Evolutionary conservation across 2,888 invertebrate genomes (phyloP), one percentile per base, ranked within the genome.

Genomic region (Lissonota sp.): DNA sequence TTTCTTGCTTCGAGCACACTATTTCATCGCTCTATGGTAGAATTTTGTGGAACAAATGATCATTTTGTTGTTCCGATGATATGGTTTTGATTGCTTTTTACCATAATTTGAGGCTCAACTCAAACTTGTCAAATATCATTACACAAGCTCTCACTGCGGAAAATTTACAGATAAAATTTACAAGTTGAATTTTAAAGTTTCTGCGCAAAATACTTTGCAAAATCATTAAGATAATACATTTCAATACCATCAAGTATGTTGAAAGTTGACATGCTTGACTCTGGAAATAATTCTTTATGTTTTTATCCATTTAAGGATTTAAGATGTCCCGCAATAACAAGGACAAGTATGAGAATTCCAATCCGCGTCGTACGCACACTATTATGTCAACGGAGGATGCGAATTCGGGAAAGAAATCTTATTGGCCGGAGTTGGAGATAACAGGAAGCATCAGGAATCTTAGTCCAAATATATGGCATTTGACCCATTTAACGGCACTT

Each of bases 311-410:
- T 63, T 14, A 79, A 92, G 92, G 91, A 91, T 91, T 89, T 90
- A 93, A 89, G 88, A 93, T 93, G 93, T 93, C 93, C 87, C 92
- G 94, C 91, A 94, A 93, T 92, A 93, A 96, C 93, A 97, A 97
- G 95, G 97, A 97, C 94, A 97, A 97, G 94, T 97, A 97, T 94
- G 97, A 97, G 94, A 95, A 94, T 93, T 95, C 95, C 93, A 95
- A 95, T 91, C 95, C 95, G 91, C 95, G 97, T 93, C 95, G 98
- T 93, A 95, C 96, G 89, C 97, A 98, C 93, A 97, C 97, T 91
- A 97, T 98, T 93, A 97, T 98, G 97, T 97, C 98, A 91, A 95
- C 96, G 88, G 98, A 98, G 93, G 98, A 99, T 92, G 95, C 97
- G 92, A 97, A 97, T 91, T 95, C 97, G 88, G 98, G 98, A 86